phyloP scores from a whole-genome alignment of 2,888 invertebrate genomes.

The Synergus itoensis region DNA sequence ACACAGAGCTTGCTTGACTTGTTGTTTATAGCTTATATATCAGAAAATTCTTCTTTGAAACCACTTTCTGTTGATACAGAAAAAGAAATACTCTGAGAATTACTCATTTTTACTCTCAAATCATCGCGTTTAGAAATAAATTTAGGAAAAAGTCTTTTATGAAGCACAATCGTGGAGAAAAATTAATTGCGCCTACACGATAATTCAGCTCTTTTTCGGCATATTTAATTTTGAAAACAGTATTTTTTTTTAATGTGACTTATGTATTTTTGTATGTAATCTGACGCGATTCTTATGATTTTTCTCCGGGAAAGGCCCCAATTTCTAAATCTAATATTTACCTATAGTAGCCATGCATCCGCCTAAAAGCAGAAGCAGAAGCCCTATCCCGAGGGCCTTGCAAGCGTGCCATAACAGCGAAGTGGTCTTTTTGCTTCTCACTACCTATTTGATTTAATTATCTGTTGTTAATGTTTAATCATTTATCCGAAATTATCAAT shows the following conservation, averaged over 20 bases:
- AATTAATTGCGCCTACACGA: no score
- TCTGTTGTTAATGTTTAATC: slow-evolving; percentile 54
- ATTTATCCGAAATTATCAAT: slow-evolving; percentile 10
- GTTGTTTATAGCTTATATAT: no score
- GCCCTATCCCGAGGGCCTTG: slow-evolving; percentile 92
- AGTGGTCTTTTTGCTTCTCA: slow-evolving; percentile 92
- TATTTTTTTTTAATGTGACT: background rate
- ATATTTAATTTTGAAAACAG: background rate
- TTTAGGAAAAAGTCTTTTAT: no score
- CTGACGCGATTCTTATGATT: background rate
- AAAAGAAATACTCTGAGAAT: no score
- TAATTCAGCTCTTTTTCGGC: no score
- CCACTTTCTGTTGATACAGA: no score
- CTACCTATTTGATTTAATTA: slow-evolving; percentile 81
- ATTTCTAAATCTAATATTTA: slow-evolving; percentile 74
- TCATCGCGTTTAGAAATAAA: background rate
- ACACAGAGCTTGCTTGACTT: background rate
- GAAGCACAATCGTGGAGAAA: no score
- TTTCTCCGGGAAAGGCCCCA: background rate
- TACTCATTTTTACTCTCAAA: background rate
- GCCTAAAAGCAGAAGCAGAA: slow-evolving; percentile 92
- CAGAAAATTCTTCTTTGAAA: no score
- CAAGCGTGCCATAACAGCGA: slow-evolving; percentile 92
- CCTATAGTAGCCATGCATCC: slow-evolving; percentile 96
- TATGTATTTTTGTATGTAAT: no score